These are phyloP conservation scores for Ooceraea biroi DNA, from an alignment of 1,140 invertebrate genomes.

Conservation along the genomic window DNA sequence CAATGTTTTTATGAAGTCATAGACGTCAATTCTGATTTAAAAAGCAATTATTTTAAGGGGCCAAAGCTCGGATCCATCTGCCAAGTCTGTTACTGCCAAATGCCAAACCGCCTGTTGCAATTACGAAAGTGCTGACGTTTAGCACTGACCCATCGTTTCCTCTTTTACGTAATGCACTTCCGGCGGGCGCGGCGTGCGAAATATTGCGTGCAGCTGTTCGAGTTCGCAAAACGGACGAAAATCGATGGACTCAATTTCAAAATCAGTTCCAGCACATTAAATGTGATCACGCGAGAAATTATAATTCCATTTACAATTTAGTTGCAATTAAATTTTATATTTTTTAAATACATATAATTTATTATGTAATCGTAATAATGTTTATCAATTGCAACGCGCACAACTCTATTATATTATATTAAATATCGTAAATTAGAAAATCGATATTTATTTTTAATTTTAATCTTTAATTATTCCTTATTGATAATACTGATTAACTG, in stretches of 20 bases:
- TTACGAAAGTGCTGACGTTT: slow-evolving; percentile 59
- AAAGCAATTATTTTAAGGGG: slow-evolving; percentile 70
- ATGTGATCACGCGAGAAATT: background rate
- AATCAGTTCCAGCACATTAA: slow-evolving; percentile 11
- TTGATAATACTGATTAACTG: background rate
- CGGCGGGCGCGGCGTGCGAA: slow-evolving; percentile 30
- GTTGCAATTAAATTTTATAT: background rate
- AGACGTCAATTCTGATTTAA: slow-evolving; percentile 42
- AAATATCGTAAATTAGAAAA: background rate
- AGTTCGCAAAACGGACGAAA: slow-evolving; percentile 21
- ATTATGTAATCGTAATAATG: background rate
- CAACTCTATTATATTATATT: background rate
- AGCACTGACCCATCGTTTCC: slow-evolving; percentile 49
- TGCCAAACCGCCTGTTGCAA: slow-evolving; percentile 60
- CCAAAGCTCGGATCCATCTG: slow-evolving; percentile 57
- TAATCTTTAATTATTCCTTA: slow-evolving; percentile 7
- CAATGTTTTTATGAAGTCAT: background rate
- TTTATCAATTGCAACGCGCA: background rate
- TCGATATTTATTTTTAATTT: slow-evolving; percentile 3
- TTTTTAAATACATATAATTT: background rate
- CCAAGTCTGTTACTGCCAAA: slow-evolving; percentile 67
- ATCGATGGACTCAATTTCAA: slow-evolving; percentile 4
- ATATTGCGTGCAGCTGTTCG: slow-evolving; percentile 43
- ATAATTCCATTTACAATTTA: background rate
- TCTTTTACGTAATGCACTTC: slow-evolving; percentile 62